A percentile compares a stretch with the other conserved stretches of the same genome.
These are phyloP conservation scores for Cossypha heuglini DNA, from an alignment of 2,797 vertebrate genomes.

Conservation along the genomic window DNA sequence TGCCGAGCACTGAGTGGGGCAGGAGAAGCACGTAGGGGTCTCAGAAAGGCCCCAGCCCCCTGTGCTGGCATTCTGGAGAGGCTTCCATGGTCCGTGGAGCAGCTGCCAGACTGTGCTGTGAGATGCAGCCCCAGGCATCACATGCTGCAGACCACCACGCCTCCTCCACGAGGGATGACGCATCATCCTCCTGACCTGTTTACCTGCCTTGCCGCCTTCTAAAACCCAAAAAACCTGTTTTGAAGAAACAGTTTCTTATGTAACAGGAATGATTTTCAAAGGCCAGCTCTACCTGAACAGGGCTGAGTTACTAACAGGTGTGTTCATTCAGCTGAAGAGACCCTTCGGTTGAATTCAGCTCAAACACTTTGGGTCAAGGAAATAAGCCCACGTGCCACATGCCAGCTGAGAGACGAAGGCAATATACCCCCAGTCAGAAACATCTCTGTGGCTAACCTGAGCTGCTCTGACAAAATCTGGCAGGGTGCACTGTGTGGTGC, in stretches of 20 bases:
- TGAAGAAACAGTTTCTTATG: neutral
- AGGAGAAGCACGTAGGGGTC: accelerated
- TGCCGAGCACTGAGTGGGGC: neutral
- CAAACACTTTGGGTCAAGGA: neutral
- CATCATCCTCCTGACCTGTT: neutral
- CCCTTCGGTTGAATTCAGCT: no score
- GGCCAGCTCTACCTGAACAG: neutral
- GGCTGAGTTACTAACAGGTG: neutral
- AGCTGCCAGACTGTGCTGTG: accelerated
- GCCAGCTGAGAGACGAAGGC: neutral
- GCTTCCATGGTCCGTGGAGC: neutral
- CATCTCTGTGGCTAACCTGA: neutral
- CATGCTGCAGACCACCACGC: neutral
- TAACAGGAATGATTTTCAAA: neutral
- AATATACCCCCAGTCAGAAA: neutral
- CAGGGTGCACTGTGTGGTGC: neutral
- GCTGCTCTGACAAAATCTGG: neutral
- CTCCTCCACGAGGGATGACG: accelerated
- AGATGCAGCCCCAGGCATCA: neutral
- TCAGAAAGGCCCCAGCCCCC: accelerated
- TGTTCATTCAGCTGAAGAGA: neutral
- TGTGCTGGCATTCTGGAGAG: accelerated
- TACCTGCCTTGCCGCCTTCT: neutral
- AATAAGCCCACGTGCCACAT: neutral
- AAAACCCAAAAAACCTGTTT: neutral